Base-by-base conservation (phyloP, 1,140 invertebrate species). In the Cyrtorhinus lividipennis region DNA sequence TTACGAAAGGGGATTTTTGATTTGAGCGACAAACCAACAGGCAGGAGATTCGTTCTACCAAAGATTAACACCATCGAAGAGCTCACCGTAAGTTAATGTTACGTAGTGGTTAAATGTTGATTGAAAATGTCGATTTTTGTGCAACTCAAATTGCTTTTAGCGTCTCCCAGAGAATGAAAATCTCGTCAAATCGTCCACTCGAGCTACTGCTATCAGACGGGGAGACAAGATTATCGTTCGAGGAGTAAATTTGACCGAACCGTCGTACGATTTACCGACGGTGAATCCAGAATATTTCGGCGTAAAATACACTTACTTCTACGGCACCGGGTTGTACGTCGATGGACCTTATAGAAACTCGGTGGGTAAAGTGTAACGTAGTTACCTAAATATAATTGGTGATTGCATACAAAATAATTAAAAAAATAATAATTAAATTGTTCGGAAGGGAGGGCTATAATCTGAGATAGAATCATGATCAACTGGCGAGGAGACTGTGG, bases 301-400 rank as follows among this genome's bases (percentile, higher is more conserved):
- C 0, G 68, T 67, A 58, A 71, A 72, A 63, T 74, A 76, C 66
- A 66, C 69, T 27, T 77, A 72, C 62, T 67, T 69, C 27, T 77
- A 77, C 64, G 73, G 73, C 13, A 68, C 68, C 38, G 72, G 73
- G n/a, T 67, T 72, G 8, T 71, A 72, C 65, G 71, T 70, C 62
- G 62, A 66, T 38, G 71, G 73, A 56, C 67, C 62, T 57, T 73
- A 69, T 62, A 65, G 65, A 24, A 71, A 72, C 65, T 65, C 72
- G 24, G 68, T 73, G 59, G 66, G 65, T n/a, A n/a, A n/a, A n/a
- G n/a, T n/a, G n/a, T n/a, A n/a, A n/a, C n/a, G n/a, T n/a, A n/a
- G n/a, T n/a, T n/a, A n/a, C n/a, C n/a, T n/a, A n/a, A n/a, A n/a
- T n/a, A n/a, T n/a, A n/a, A n/a, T n/a, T n/a, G n/a, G n/a, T n/a